phyloP scores from a whole-genome alignment of 2,888 invertebrate species.

The Lordiphosa andalusiaca region DNA sequence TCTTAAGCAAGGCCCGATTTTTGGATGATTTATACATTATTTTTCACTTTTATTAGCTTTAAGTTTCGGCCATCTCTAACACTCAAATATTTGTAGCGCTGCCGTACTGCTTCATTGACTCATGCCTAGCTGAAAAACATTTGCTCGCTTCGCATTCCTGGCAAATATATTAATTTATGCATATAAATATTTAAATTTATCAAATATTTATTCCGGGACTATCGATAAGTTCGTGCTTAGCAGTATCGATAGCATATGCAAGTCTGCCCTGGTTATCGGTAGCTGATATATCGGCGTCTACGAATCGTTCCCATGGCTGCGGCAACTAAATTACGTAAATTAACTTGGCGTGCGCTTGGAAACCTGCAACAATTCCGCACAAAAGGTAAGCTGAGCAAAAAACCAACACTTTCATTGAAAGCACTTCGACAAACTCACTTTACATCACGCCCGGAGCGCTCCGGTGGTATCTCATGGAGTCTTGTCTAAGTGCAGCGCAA shows the following conservation, averaged over 20 bases:
- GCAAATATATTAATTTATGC: slow-evolving; percentile 5
- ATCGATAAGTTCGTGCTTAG: too few species aligned
- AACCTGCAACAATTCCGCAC: slow-evolving; percentile 48
- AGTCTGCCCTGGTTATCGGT: too few species aligned
- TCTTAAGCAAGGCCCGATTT: too few species aligned
- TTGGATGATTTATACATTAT: too few species aligned
- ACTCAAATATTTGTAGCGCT: not conserved
- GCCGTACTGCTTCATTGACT: too few species aligned
- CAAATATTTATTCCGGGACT: too few species aligned
- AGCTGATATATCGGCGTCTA: too few species aligned
- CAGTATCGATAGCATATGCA: too few species aligned
- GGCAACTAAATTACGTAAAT: slow-evolving; percentile 49
- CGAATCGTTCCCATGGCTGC: slow-evolving; percentile 42
- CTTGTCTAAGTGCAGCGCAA: not conserved
- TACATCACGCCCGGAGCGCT: slow-evolving; percentile 46
- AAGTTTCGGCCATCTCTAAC: not conserved
- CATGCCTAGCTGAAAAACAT: not conserved
- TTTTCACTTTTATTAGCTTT: too few species aligned
- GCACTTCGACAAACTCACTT: slow-evolving; percentile 21
- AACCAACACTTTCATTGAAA: slow-evolving; percentile 12
- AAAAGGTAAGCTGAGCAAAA: slow-evolving; percentile 30
- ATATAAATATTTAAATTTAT: too few species aligned
- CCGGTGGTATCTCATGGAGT: not conserved
- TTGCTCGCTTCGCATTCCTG: not conserved
- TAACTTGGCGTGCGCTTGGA: slow-evolving; percentile 35